A percentile compares a stretch with the other conserved stretches of the same genome.
Conservation (phyloP, 2,113 vertebrate genomes). For the Atractosteus spatula region DNA sequence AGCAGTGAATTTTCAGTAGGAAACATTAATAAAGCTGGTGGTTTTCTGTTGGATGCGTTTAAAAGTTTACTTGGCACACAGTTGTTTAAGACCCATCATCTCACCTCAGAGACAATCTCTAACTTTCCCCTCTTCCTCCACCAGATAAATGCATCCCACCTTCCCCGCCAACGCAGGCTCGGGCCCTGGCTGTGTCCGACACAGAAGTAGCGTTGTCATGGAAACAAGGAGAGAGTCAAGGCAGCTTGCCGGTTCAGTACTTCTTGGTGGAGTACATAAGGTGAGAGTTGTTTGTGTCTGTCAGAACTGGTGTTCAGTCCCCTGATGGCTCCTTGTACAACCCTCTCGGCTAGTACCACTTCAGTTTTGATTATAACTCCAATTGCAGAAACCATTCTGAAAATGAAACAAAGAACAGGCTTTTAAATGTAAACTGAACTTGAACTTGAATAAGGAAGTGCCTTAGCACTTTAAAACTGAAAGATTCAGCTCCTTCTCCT, state of each 20-base stretch:
- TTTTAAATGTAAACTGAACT: neutral
- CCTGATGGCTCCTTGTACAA: neutral
- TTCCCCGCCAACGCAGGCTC: conserved; percentile 72
- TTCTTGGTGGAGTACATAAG: conserved; percentile 88
- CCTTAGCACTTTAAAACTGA: neutral
- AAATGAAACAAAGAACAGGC: neutral
- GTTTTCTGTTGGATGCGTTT: too few relatives aligned
- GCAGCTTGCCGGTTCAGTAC: conserved; percentile 76
- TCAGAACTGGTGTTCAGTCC: too few relatives aligned
- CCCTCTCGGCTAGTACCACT: neutral
- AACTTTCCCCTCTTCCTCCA: neutral
- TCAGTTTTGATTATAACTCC: conserved; percentile 4
- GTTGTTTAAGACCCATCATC: too few relatives aligned
- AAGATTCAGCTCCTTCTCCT: neutral
- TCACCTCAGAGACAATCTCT: too few relatives aligned
- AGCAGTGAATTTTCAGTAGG: too few relatives aligned
- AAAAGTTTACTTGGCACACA: too few relatives aligned
- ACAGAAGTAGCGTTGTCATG: conserved; percentile 90
- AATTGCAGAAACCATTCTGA: conserved; percentile 2
- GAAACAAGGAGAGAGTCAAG: conserved; percentile 75
- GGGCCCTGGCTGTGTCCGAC: conserved; percentile 80
- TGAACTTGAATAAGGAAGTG: too few relatives aligned
- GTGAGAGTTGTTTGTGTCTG: conserved; percentile 45
- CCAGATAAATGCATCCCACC: conserved; percentile 85
- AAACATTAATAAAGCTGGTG: too few relatives aligned